Base-by-base conservation (phyloP, 1,140 invertebrate genomes). In the Aphaenogaster rudis region DNA sequence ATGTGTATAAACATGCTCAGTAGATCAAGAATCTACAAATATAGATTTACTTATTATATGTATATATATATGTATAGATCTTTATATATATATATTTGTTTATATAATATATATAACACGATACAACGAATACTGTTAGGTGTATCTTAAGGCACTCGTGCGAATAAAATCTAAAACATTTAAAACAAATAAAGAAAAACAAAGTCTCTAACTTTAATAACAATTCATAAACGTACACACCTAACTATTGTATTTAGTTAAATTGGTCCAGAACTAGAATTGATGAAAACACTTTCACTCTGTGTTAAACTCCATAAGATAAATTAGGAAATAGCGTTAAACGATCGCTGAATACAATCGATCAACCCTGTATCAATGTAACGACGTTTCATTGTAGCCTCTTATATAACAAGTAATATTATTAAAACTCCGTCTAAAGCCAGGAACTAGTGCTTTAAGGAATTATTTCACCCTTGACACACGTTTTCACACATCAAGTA, bases 111-210 rank as follows among this genome's bases (percentile, higher is more conserved):
- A 78, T 88, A 72, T 88, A 91, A 90, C 88, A 90, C 80, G 85
- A 91, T 89, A 92, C 76, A 87, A 92, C 88, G 88, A 93, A 93
- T 93, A 93, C 93, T 93, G 92, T 92, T 92, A 86, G 91, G 90
- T 92, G 90, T 92, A 93, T 91, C 71, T 92, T 93, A 93, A 93
- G 93, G 93, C 93, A 93, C 93, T 93, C 93, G 93, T 93, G 93
- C 93, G 85, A 92, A 91, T 92, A 92, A 91, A 92, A 92, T 89
- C 88, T 93, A 91, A 87, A 89, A 90, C 78, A 78, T 84, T 87
- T 86, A 52, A 79, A 80, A 93, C 61, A 88, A 91, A 91, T 71
- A 84, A 82, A 84, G 91, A 45, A 88, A 92, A 90, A 81, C 86
- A 87, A 88, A 87, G 50, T 66, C 78, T 61, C 82, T 88, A 89